Percentiles rank a stretch among this genome's conserved stretches.
Conservation (phyloP, 2,797 vertebrate species). For the Poeciliopsis gracilis region DNA sequence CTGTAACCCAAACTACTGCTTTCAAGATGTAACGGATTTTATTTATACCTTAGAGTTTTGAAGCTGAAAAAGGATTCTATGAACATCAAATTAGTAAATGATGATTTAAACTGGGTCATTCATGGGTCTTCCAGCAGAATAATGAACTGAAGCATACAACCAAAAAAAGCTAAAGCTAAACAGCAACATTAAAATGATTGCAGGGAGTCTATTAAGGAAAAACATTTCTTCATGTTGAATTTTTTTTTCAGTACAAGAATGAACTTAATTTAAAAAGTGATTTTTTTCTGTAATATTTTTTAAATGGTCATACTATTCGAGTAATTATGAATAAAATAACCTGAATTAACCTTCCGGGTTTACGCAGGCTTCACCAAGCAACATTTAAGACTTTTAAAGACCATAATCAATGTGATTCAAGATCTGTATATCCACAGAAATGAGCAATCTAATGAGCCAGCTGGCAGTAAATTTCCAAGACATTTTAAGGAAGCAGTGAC, state of each 20-base stretch:
- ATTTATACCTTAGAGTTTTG: neutral
- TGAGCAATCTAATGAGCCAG: too few relatives aligned
- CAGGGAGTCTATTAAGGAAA: neutral
- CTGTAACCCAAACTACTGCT: neutral
- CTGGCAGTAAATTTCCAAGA: too few relatives aligned
- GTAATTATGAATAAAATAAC: neutral
- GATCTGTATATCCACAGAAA: too few relatives aligned
- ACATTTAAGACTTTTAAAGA: too few relatives aligned
- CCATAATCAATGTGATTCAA: too few relatives aligned
- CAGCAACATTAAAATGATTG: neutral
- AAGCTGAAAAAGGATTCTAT: neutral
- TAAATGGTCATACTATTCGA: neutral
- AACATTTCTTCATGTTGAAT: neutral
- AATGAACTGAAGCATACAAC: neutral
- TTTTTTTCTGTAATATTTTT: neutral
- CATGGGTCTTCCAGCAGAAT: neutral
- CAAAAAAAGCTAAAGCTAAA: neutral
- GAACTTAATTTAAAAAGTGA: neutral
- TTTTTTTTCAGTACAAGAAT: neutral
- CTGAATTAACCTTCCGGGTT: neutral
- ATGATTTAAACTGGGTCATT: neutral
- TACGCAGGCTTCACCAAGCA: too few relatives aligned
- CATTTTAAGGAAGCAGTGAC: too few relatives aligned
- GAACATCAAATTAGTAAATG: neutral
- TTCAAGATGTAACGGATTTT: neutral